A percentile compares a stretch with the other conserved stretches of the same genome.
These are phyloP conservation scores for Hydropsyche betteni DNA, from an alignment of 2,888 invertebrate species.

Conservation along the genomic window DNA sequence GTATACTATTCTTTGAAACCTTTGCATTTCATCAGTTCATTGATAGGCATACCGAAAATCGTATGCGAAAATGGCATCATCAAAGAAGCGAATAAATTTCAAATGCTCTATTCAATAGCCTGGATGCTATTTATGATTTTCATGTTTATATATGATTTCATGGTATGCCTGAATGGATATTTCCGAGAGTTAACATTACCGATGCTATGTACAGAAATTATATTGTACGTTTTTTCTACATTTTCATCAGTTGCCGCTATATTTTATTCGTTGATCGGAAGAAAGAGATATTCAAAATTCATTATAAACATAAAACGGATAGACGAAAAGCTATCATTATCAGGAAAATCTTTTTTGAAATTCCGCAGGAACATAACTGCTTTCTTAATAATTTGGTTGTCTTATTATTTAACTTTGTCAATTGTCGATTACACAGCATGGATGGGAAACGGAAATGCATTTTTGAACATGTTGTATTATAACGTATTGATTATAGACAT, in stretches of 20 bases:
- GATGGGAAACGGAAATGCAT: constrained; percentile 17
- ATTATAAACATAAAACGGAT: constrained; percentile 14
- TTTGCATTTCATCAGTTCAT: neutral
- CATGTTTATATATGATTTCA: neutral
- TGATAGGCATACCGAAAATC: constrained; percentile 1
- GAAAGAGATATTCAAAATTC: constrained; percentile 5
- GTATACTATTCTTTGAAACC: constrained; percentile 3
- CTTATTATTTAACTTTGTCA: neutral
- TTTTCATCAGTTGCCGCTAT: neutral
- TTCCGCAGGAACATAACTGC: neutral
- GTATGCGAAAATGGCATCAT: neutral
- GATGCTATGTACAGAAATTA: constrained; percentile 1
- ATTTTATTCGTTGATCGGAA: neutral
- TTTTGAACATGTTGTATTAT: constrained; percentile 11
- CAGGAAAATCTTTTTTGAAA: neutral
- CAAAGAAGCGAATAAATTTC: neutral
- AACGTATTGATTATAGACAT: neutral
- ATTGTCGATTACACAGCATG: neutral
- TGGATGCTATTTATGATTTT: neutral
- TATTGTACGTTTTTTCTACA: neutral
- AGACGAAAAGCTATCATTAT: neutral
- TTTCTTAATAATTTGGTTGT: neutral
- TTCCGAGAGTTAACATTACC: constrained; percentile 1
- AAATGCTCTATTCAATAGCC: neutral
- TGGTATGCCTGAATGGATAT: neutral